Evolutionary conservation across 2,797 vertebrate species (phyloP), one percentile per base, ranked within the genome.

Genomic region (Amblyopsis hoosieri): DNA sequence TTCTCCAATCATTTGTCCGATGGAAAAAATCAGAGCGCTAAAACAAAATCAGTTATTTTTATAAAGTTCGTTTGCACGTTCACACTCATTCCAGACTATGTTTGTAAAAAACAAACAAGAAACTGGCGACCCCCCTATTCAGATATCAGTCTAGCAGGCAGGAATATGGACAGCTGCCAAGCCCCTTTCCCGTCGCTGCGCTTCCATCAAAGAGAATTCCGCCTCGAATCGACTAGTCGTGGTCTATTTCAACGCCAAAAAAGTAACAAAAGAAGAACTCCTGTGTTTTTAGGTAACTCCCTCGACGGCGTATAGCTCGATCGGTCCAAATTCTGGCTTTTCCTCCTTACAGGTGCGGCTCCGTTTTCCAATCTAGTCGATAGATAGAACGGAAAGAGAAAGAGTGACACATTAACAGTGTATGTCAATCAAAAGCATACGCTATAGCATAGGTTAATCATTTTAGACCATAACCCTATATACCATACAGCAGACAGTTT

Each of bases 101-200:
- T 61, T 49, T 66, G 50, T 23, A 61, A 19, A 51, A 33, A 69
- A 71, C n/a, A 15, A 50, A 51, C 14, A 19, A 51, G 71, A 52
- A 66, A 69, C 58, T 58, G 66, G 59, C 58, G 64, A 49, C 62
- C 76, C 75, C 72, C 82, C 79, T 75, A 82, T 60, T 74, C 56
- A 52, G 69, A 74, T 79, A 62, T 82, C 69, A 72, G 78, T 84
- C 81, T 82, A 46, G 62, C 60, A 76, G 58, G 75, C 74, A 68
- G 62, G 60, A 69, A 65, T 47, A 62, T 73, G 85, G 79, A 85
- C 73, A 69, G 69, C 59, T 54, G 69, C 57, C 57, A 82, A 87
- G 76, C 78, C 78, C 82, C 86, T 87, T 90, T 88, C 88, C 91
- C 89, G 87, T 91, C 85, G 87, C 87, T 81, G 79, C 73, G 57